Evolutionary conservation across 2,113 vertebrate genomes (phyloP).

Genomic region (Salvelinus sp.): DNA sequence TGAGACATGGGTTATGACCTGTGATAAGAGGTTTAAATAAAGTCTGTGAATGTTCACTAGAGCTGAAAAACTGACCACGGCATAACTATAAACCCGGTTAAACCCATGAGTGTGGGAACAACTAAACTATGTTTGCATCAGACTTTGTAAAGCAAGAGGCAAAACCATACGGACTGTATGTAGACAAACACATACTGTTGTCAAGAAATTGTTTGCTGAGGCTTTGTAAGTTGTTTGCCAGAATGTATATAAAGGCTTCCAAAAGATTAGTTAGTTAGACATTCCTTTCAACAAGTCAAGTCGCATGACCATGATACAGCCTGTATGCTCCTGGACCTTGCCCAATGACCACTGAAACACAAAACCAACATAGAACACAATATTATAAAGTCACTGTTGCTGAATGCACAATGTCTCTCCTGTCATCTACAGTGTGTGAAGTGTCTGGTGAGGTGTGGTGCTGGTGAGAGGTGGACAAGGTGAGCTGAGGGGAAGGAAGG

Average conservation of each 20-base stretch:
- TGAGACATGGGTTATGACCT: not conserved
- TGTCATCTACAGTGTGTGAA: slow-evolving; percentile 14
- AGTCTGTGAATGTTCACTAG: not conserved
- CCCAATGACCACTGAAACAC: not conserved
- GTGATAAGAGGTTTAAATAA: not conserved
- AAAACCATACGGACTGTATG: not conserved
- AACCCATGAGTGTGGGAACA: not conserved
- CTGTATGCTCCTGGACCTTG: not conserved
- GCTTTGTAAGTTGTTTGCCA: not conserved
- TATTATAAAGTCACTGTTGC: not conserved
- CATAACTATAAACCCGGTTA: too few relatives aligned
- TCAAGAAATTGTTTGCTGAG: not conserved
- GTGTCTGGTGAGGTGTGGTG: slow-evolving; percentile 34
- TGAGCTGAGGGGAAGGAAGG: not conserved
- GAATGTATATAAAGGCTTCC: not conserved
- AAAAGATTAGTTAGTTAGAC: not conserved
- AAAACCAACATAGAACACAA: not conserved
- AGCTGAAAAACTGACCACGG: not conserved
- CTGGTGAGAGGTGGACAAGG: slow-evolving; percentile 18
- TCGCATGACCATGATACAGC: not conserved
- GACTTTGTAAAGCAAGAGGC: not conserved
- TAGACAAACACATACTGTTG: not conserved
- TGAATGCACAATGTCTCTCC: slow-evolving; percentile 31
- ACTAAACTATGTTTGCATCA: not conserved
- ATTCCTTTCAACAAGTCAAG: not conserved